These are phyloP conservation scores for Sarcophaga variegata DNA, from an alignment of 2,888 invertebrate genomes.

Conservation along the genomic window DNA sequence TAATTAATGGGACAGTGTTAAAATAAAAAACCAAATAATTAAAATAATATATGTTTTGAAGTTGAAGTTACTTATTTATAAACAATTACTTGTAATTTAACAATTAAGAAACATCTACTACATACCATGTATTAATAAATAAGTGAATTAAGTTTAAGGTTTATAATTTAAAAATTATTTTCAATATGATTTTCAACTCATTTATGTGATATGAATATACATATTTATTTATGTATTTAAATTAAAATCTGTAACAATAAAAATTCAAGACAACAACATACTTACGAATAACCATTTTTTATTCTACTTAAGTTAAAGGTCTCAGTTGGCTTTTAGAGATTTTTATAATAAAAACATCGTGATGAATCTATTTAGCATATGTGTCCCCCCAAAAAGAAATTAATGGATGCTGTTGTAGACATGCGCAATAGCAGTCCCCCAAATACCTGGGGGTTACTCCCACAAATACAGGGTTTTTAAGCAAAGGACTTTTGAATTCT, in stretches of 20 bases:
- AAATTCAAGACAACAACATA: neutral
- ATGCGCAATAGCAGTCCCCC: constrained; percentile 48
- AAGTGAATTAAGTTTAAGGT: neutral
- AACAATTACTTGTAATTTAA: too few relatives aligned
- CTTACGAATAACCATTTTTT: constrained; percentile 3
- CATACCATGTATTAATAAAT: too few relatives aligned
- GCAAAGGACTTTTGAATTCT: neutral
- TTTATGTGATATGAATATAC: constrained; percentile 41
- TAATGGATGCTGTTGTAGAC: constrained; percentile 59
- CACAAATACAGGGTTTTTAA: constrained; percentile 53
- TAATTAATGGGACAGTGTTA: too few relatives aligned
- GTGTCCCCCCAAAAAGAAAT: constrained; percentile 45
- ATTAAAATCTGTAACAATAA: constrained; percentile 22
- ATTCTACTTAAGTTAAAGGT: constrained; percentile 19
- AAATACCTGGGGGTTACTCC: constrained; percentile 21
- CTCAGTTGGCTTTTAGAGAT: constrained; percentile 55
- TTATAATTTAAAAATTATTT: neutral
- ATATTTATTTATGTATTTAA: constrained; percentile 30
- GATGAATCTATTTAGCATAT: constrained; percentile 44
- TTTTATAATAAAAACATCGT: constrained; percentile 22
- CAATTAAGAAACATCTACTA: too few relatives aligned
- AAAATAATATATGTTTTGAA: too few relatives aligned
- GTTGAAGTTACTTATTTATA: too few relatives aligned
- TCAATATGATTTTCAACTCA: constrained; percentile 29
- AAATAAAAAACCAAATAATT: too few relatives aligned